Evolutionary conservation across 2,113 vertebrate species (phyloP), one percentile per base, ranked within the genome.

Genomic region (Coreoperca whiteheadi): DNA sequence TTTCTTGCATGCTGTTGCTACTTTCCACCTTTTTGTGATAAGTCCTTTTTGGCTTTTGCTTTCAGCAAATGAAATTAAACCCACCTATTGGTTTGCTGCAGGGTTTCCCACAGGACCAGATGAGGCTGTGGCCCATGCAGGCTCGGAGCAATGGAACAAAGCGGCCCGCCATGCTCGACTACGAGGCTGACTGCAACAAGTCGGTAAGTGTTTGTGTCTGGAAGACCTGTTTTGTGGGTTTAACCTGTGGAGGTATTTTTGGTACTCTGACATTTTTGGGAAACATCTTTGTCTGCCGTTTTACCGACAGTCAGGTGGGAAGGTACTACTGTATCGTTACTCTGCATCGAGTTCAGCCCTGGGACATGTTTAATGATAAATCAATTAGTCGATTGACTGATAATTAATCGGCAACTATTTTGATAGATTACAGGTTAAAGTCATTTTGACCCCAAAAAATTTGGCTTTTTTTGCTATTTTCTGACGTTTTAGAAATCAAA

Each of bases 81-180:
- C 28, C 4, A 5, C 25, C 12, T 7, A 0, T 84, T 69, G 21
- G 66, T 89, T 64, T 90, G 41, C 83, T 86, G 53, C 92, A 99
- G 98, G 98, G 98, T 85, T 99, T 98, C 95, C 98, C 98, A 76
- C 98, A 99, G 94, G 98, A 99, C 94, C 98, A 99, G 89, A 99
- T 99, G 94, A 96, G 98, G 78, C 94, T 99, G 86, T 99, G 98
- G 98, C 98, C 98, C 86, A 99, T 99, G 98, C 98, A 99, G 92
- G 98, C 98, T 3, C 96, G 98, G 85, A 99, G 98, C 95, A 99
- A 99, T 4, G 98, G 98, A 84, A 99, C 98, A 74, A 99, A 99
- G 89, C 95, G 98, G 60, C 98, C 98, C 0, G 98, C 98, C 30
- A 99, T 99, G 98, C 93, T 99, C 77, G 98, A 99, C 93, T 99